Percentiles rank a stretch among this genome's conserved stretches.
phyloP scores from a whole-genome alignment of 2,113 vertebrate species.

The Ginglymostoma cirratum region DNA sequence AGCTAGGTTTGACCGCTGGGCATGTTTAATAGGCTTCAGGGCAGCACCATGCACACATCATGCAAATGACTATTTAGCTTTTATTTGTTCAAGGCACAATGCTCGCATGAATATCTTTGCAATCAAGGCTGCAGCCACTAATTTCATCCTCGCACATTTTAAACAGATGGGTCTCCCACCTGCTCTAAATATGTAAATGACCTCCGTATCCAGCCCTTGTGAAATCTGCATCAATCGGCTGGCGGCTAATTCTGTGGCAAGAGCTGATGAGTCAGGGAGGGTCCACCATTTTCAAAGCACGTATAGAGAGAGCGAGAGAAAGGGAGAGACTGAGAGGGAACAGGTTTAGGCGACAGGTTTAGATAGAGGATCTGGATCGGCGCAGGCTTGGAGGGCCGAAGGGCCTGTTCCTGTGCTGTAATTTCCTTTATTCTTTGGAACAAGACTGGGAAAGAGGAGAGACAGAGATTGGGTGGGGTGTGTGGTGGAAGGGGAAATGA shows the following conservation, averaged over 20 bases:
- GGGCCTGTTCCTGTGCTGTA: too few species aligned
- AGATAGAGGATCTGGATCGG: too few species aligned
- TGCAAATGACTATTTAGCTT: not conserved
- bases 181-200: conserved; percentile 29
- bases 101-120: not conserved
- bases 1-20: not conserved
- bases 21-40: not conserved
- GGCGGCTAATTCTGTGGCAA: not conserved
- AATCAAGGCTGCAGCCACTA: conserved; percentile 1
- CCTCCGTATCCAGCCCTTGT: not conserved
- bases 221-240: not conserved
- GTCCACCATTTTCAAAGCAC: not conserved
- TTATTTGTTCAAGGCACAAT: not conserved
- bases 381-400: too few species aligned
- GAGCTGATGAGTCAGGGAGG: not conserved
- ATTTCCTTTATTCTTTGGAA: not conserved
- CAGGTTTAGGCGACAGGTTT: too few species aligned
- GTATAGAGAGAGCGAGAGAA: not conserved
- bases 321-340: not conserved
- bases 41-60: not conserved
- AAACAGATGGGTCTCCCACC: conserved; percentile 19
- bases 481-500: not conserved
- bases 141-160: conserved; percentile 8
- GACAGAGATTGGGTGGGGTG: too few species aligned
- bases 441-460: not conserved